Conservation (phyloP, 2,888 invertebrate species). For the Bellardia pandia region DNA sequence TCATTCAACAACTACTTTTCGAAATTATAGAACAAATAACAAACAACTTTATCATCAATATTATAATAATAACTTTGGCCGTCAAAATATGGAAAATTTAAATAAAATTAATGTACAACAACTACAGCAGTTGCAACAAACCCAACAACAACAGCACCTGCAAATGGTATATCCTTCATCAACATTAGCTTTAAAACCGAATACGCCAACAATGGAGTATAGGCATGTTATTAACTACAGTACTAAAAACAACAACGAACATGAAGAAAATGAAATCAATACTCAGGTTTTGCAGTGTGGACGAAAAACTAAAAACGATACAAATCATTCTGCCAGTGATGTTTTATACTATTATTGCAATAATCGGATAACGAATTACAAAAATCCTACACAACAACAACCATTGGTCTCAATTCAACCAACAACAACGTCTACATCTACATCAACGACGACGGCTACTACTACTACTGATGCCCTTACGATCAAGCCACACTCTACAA, state of each 20-base stretch:
- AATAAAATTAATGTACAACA: conserved; percentile 51
- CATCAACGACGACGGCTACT: background rate
- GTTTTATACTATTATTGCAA: conserved; percentile 63
- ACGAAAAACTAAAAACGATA: conserved; percentile 30
- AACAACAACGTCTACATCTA: conserved; percentile 31
- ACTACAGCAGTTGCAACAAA: conserved; percentile 8
- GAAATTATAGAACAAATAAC: conserved; percentile 60
- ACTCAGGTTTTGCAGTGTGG: conserved; percentile 32
- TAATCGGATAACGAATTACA: conserved; percentile 57
- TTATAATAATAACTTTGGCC: conserved; percentile 50
- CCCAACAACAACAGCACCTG: background rate
- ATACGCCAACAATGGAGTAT: conserved; percentile 36
- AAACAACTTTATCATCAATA: conserved; percentile 54
- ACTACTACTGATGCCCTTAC: conserved; percentile 1
- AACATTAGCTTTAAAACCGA: conserved; percentile 17
- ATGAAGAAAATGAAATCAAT: conserved; percentile 14
- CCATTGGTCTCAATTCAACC: conserved; percentile 22
- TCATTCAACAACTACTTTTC: conserved; percentile 47
- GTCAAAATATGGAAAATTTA: conserved; percentile 52
- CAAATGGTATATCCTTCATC: conserved; percentile 39
- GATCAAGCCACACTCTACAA: conserved; percentile 11
- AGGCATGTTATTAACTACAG: conserved; percentile 15
- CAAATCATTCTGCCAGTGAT: conserved; percentile 40
- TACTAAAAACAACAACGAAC: background rate
- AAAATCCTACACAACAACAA: conserved; percentile 51